Conservation (phyloP, 2,797 vertebrate genomes). For the Hippopotamyrus pictus region DNA sequence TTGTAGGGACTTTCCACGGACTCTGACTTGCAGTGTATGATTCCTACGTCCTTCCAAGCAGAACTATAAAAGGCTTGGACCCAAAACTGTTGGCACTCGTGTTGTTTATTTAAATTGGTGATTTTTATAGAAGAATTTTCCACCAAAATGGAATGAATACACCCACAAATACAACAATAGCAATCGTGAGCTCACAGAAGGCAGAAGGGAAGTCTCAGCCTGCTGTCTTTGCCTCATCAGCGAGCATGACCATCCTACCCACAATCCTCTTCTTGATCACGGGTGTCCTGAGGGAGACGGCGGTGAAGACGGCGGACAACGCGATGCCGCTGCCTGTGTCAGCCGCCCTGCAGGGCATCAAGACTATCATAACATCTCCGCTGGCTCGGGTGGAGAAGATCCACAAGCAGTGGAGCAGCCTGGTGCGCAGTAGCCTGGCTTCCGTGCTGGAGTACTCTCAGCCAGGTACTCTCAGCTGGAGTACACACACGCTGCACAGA, state of each 20-base stretch:
- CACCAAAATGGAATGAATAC: not conserved
- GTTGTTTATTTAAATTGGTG: not conserved
- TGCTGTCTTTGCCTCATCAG: constrained; percentile 48
- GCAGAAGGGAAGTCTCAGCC: not conserved
- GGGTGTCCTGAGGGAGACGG: constrained; percentile 88
- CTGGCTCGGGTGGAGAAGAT: constrained; percentile 71
- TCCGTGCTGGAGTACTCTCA: constrained; percentile 87
- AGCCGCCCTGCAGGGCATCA: constrained; percentile 87
- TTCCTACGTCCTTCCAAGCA: not conserved
- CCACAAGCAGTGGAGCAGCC: constrained; percentile 81
- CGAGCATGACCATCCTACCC: constrained; percentile 92
- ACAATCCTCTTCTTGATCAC: constrained; percentile 91
- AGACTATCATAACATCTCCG: constrained; percentile 85
- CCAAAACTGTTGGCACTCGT: not conserved
- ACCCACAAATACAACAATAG: not conserved
- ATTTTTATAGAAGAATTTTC: not conserved
- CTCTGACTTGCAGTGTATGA: not conserved
- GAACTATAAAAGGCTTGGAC: not conserved
- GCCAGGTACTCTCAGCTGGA: constrained; percentile 78
- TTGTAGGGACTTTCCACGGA: not conserved
- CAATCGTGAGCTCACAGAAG: not conserved
- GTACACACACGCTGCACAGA: constrained; percentile 38
- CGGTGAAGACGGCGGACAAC: constrained; percentile 76
- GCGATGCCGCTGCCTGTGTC: constrained; percentile 75
- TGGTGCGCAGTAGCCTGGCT: constrained; percentile 89